Evolutionary conservation across 2,888 invertebrate genomes (phyloP), one percentile per base, ranked within the genome.

Genomic region (Cataglyphis rosenhaueri): DNA sequence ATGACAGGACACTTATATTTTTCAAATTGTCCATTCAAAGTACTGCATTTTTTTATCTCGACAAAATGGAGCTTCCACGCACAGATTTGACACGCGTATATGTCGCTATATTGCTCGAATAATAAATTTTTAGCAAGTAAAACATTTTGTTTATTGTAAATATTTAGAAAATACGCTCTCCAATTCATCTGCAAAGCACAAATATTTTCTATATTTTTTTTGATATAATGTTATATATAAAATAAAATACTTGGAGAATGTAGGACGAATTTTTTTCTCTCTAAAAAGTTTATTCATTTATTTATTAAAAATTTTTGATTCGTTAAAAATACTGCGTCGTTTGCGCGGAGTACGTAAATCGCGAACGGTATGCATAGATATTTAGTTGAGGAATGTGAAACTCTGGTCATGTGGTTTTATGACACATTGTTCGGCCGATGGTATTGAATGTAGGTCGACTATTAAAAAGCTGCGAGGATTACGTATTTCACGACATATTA

Each of bases 1-100:
- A 59, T 79, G 78, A 79, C 78, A 79, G 78, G 44, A 79, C 78
- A 79, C 78, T 79, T 79, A 79, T 79, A 79, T 79, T 79, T 78
- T 79, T 79, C 35, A 79, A 79, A 79, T 79, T 79, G 78, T 25
- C 78, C 68, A 59, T 61, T 70, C 73, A 75, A 81, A 75, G 62
- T 44, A 32, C n/a, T 32, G 62, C 59, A 38, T 62, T 76, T 57
- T 79, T 79, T 52, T 25, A 70, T 44, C 70, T 21, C 70, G 59
- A 79, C 68, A 78, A 78, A 59, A 59, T 35, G 44, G 44, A 70
- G 12, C 9, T 25, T 59, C 44, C 59, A 44, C 59, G 35, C 48
- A 79, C 78, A 70, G 59, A 9, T 79, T 61, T 70, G 70, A 79
- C 78, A 61, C 35, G 78, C 44, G 44, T 29, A 25, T 38, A 35